A percentile compares a stretch with the other conserved stretches of the same genome.
Evolutionary conservation across 2,888 invertebrate genomes (phyloP).

Genomic region (Exocentrus adspersus): DNA sequence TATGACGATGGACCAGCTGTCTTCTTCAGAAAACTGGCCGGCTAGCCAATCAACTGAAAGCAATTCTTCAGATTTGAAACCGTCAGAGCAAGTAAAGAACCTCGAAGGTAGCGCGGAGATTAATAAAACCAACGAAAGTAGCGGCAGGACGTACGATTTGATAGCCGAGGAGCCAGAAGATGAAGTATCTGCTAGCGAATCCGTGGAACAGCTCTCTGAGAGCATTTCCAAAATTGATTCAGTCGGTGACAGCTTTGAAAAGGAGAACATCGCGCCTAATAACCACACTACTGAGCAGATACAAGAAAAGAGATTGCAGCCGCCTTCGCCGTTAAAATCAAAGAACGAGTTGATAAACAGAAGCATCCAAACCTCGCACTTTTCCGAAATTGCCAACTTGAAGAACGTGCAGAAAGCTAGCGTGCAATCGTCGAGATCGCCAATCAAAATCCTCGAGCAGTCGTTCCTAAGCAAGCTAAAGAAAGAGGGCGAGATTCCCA

Average conservation of each 20-base stretch:
- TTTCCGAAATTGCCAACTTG: constrained; percentile 58
- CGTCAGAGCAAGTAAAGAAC: constrained; percentile 40
- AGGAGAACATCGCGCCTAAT: constrained; percentile 48
- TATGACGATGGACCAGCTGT: constrained; percentile 79
- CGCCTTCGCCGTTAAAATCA: constrained; percentile 35
- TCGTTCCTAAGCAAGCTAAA: constrained; percentile 76
- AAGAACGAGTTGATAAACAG: constrained; percentile 70
- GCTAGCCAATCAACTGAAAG: constrained; percentile 70
- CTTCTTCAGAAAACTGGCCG: constrained; percentile 80
- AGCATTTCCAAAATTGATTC: constrained; percentile 62
- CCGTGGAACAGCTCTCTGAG: constrained; percentile 64
- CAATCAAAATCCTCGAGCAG: constrained; percentile 73
- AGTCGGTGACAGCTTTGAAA: constrained; percentile 52
- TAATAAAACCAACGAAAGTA: constrained; percentile 59
- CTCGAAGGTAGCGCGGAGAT: constrained; percentile 61
- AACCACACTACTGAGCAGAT: constrained; percentile 62
- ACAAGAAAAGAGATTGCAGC: constrained; percentile 35
- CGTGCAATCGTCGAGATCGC: constrained; percentile 56
- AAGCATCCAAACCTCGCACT: constrained; percentile 78
- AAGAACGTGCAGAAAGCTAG: constrained; percentile 55
- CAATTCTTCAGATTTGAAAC: constrained; percentile 67
- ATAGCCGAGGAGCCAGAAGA: constrained; percentile 69
- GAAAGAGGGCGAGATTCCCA: constrained; percentile 66
- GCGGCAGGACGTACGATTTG: constrained; percentile 62
- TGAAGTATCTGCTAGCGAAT: constrained; percentile 65